Evolutionary conservation across 2,888 invertebrate species (phyloP).

Genomic region (Camponotus fellah): DNA sequence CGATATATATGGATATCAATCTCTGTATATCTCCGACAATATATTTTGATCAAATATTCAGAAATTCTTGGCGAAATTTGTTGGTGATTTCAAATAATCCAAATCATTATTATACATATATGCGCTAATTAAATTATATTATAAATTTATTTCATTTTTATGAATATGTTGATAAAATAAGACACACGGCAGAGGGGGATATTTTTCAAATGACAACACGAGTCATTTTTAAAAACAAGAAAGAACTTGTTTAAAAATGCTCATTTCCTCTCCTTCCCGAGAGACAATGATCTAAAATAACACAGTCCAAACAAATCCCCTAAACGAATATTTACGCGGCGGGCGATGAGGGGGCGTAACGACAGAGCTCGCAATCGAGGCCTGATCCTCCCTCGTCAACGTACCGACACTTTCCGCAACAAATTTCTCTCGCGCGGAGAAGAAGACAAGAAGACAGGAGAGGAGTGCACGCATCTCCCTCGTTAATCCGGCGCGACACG

Average conservation of each 20-base stretch:
- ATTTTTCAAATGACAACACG: not conserved
- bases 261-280: not conserved
- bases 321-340: slow-evolving; percentile 52
- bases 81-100: not conserved
- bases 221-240: not conserved
- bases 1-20: not conserved
- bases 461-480: slow-evolving; percentile 53
- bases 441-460: slow-evolving; percentile 36
- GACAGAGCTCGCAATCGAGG: slow-evolving; percentile 31
- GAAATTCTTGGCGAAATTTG: not conserved
- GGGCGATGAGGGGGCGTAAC: slow-evolving; percentile 34
- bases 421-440: slow-evolving; percentile 57
- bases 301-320: slow-evolving; percentile 24
- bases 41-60: not conserved
- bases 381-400: slow-evolving; percentile 38
- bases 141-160: not conserved
- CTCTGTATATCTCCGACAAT: not conserved
- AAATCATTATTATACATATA: not conserved
- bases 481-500: slow-evolving; percentile 75
- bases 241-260: not conserved
- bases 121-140: not conserved
- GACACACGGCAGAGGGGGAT: not conserved
- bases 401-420: slow-evolving; percentile 49
- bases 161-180: not conserved
- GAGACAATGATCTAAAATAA: not conserved